A percentile compares a stretch with the other conserved stretches of the same genome.
phyloP scores from a whole-genome alignment of 2,888 invertebrate genomes.

The Ptychoptera contaminata region DNA sequence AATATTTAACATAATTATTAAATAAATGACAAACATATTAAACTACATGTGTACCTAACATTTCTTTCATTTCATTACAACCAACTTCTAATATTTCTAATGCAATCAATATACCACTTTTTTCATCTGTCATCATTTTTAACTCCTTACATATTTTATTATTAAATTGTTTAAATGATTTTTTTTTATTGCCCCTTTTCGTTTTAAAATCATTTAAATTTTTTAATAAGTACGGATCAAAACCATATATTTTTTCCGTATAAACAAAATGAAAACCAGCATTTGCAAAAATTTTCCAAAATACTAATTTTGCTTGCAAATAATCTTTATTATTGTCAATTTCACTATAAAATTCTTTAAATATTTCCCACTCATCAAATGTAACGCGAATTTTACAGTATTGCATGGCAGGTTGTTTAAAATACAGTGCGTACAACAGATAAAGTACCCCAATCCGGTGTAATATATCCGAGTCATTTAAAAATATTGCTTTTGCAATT shows the following conservation, averaged over 20 bases:
- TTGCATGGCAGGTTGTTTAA: constrained; percentile 10
- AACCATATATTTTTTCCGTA: constrained; percentile 5
- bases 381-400: constrained; percentile 10
- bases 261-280: constrained; percentile 9
- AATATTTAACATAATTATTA: too few species aligned
- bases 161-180: neutral
- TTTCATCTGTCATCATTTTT: neutral
- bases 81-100: constrained; percentile 9
- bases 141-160: neutral
- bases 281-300: constrained; percentile 9
- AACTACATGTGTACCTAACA: neutral
- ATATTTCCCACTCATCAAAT: constrained; percentile 6
- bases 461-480: neutral
- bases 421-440: constrained; percentile 11
- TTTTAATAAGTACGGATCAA: constrained; percentile 2
- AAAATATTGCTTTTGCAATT: constrained; percentile 5
- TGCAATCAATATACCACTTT: constrained; percentile 4
- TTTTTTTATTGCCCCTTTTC: neutral
- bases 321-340: constrained; percentile 2
- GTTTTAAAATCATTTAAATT: neutral
- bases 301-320: constrained; percentile 9
- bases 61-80: constrained; percentile 12
- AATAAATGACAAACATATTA: too few species aligned
- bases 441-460: constrained; percentile 9
- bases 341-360: constrained; percentile 7